Conservation (phyloP, 2,797 vertebrate species). For the Clarias fuscus region DNA sequence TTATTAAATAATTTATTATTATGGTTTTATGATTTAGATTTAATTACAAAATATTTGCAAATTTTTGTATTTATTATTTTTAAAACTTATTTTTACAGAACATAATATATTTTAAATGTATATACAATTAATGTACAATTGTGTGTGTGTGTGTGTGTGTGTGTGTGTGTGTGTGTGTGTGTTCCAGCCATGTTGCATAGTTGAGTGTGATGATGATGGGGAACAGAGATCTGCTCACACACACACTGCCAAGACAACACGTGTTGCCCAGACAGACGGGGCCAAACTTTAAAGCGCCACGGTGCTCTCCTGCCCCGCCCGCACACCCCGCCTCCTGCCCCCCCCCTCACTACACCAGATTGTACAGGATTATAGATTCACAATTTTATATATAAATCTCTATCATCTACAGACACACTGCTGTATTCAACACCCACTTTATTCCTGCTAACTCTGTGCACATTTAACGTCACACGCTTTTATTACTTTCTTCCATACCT, state of each 20-base stretch:
- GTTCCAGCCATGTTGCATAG: slow-evolving; percentile 6
- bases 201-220: slow-evolving; percentile 51
- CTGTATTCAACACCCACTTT: slow-evolving; percentile 20
- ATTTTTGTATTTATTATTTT: background rate
- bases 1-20: background rate
- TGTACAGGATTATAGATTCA: slow-evolving; percentile 99
- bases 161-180: slow-evolving; percentile 11
- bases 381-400: slow-evolving; percentile 66
- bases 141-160: slow-evolving; percentile 5
- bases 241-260: slow-evolving; percentile 82
- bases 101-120: background rate
- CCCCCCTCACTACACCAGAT: slow-evolving; percentile 85
- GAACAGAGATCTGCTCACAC: slow-evolving; percentile 66
- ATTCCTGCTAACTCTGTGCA: slow-evolving; percentile 77
- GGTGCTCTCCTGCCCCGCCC: slow-evolving; percentile 72
- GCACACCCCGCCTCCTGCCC: slow-evolving; percentile 57
- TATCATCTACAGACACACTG: slow-evolving; percentile 40
- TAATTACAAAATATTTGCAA: background rate
- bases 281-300: slow-evolving; percentile 26
- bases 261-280: slow-evolving; percentile 50
- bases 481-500: slow-evolving; percentile 10
- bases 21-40: background rate
- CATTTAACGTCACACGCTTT: slow-evolving; percentile 83
- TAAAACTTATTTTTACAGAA: background rate
- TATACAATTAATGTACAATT: too few relatives aligned